Percentiles rank a stretch among this genome's conserved stretches.
phyloP scores from a whole-genome alignment of 2,888 invertebrate species.

The Melanargia galathea region DNA sequence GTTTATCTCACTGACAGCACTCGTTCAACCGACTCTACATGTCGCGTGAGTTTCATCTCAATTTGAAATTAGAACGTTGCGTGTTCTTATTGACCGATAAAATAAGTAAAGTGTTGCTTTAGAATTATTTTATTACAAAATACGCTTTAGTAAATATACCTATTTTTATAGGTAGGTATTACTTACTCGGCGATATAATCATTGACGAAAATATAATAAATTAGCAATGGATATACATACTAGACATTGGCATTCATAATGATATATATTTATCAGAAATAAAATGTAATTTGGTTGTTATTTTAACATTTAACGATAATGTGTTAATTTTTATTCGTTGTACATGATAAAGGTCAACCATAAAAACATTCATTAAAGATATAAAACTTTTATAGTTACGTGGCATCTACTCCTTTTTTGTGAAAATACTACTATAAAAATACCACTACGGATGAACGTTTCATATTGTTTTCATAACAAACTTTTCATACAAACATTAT shows the following conservation, averaged over 20 bases:
- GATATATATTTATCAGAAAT: background rate
- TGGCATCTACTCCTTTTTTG: background rate
- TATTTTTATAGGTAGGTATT: no score
- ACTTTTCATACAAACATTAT: no score
- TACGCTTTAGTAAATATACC: background rate
- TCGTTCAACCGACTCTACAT: constrained; percentile 48
- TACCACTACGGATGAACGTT: no score
- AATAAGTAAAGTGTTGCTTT: background rate
- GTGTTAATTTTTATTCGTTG: constrained; percentile 1
- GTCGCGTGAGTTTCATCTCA: constrained; percentile 54
- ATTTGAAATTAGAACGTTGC: constrained; percentile 17
- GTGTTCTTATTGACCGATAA: constrained; percentile 12
- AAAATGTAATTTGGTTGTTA: background rate
- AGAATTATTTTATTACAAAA: background rate
- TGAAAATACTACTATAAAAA: no score
- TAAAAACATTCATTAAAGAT: background rate
- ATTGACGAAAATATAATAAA: background rate
- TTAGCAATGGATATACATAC: background rate
- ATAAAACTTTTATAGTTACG: background rate
- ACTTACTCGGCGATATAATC: no score
- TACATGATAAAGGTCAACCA: background rate
- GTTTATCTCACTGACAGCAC: constrained; percentile 66
- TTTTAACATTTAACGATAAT: constrained; percentile 1
- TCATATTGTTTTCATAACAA: no score
- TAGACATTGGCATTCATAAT: background rate